Evolutionary conservation across 2,888 invertebrate species (phyloP).

Genomic region (Drosophila eohydei): DNA sequence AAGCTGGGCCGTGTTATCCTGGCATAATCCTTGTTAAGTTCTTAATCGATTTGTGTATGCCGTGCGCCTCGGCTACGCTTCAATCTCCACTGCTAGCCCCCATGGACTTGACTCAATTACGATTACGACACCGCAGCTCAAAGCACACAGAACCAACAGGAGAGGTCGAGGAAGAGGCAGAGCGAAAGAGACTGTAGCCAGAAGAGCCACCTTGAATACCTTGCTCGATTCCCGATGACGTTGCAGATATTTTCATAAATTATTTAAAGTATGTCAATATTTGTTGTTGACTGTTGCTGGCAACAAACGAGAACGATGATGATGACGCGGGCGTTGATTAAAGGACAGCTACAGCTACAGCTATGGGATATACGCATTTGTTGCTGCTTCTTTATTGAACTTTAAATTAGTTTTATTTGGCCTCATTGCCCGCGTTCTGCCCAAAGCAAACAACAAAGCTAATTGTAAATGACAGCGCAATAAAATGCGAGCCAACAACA

Average conservation of each 20-base stretch:
- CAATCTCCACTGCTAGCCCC: neutral
- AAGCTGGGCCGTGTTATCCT: constrained; percentile 57
- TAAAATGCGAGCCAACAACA: constrained; percentile 24
- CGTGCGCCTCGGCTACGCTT: constrained; percentile 10
- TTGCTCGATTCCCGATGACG: constrained; percentile 35
- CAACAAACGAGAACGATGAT: constrained; percentile 14
- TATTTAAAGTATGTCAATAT: constrained; percentile 73
- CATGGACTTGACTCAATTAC: constrained; percentile 66
- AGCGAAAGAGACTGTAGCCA: neutral
- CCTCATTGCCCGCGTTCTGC: constrained; percentile 18
- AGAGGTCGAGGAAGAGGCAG: neutral
- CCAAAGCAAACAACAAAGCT: constrained; percentile 49
- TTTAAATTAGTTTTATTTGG: constrained; percentile 78
- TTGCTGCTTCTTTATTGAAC: constrained; percentile 70
- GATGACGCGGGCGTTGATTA: constrained; percentile 52
- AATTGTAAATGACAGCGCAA: constrained; percentile 59
- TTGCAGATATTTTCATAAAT: constrained; percentile 60
- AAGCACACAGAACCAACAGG: neutral
- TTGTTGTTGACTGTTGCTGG: constrained; percentile 49
- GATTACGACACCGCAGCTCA: constrained; percentile 58
- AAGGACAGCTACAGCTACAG: constrained; percentile 36
- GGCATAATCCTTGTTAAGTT: constrained; percentile 67
- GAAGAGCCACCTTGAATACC: constrained; percentile 32
- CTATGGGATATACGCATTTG: constrained; percentile 27
- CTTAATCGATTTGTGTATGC: constrained; percentile 72